These are phyloP conservation scores for Plutomurus gul DNA, from an alignment of 1,140 invertebrate genomes.

Conservation along the genomic window DNA sequence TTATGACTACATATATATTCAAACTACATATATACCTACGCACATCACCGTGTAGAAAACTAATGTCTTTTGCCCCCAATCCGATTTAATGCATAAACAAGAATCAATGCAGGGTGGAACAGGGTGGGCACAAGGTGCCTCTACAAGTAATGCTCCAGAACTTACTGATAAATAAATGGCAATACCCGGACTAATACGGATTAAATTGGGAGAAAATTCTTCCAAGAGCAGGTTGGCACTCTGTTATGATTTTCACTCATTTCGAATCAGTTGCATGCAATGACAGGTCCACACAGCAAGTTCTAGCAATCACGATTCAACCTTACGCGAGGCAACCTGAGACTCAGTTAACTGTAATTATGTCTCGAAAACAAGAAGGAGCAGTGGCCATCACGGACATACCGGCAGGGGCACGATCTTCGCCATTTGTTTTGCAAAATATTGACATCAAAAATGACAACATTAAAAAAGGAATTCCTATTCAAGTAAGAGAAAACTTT, in stretches of 20 bases:
- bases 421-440: conserved; percentile 32
- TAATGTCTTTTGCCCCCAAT: background rate
- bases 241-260: background rate
- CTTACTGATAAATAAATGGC: background rate
- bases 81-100: background rate
- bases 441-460: conserved; percentile 18
- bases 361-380: background rate
- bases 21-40: no score
- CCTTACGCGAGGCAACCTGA: background rate
- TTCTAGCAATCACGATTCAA: background rate
- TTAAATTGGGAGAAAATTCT: background rate
- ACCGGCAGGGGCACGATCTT: conserved; percentile 44
- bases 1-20: background rate
- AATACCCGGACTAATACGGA: background rate
- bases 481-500: conserved; percentile 40
- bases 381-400: conserved; percentile 51
- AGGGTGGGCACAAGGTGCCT: background rate
- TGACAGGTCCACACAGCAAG: background rate
- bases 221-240: background rate
- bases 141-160: background rate
- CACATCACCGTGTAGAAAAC: background rate
- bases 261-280: background rate
- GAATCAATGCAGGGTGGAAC: background rate
- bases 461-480: background rate
- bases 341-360: background rate